Percentiles rank a stretch among this genome's conserved stretches.
Conservation (phyloP, 2,113 vertebrate genomes). For the Gallinago paraguaiae region DNA sequence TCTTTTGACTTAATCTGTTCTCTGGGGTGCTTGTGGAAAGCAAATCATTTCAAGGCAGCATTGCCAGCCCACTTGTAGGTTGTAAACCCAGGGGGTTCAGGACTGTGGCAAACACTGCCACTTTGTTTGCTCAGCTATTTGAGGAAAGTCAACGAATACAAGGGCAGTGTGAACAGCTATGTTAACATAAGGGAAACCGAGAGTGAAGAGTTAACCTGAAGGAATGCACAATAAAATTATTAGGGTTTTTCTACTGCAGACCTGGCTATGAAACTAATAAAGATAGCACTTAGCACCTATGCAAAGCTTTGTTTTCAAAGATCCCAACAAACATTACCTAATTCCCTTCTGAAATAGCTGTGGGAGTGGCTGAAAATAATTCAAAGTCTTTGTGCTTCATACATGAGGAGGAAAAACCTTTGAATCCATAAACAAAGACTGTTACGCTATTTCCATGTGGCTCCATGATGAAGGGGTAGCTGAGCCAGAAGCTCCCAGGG, state of each 20-base stretch:
- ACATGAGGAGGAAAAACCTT: neutral
- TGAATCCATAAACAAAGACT: neutral
- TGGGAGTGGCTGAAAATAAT: neutral
- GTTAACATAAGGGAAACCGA: neutral
- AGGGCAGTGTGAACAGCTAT: neutral
- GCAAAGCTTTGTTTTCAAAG: conserved; percentile 1
- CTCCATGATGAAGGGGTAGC: accelerated
- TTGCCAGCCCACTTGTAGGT: conserved; percentile 1
- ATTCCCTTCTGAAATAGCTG: neutral
- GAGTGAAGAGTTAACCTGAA: neutral
- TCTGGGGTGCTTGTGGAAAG: conserved; percentile 3
- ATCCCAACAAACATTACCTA: neutral
- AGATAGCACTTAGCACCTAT: neutral
- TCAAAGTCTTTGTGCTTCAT: neutral
- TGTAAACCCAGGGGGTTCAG: neutral
- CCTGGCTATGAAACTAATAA: neutral
- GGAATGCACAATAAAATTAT: neutral
- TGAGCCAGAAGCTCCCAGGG: neutral
- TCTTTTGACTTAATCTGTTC: neutral
- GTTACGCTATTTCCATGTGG: neutral
- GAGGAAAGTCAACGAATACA: neutral
- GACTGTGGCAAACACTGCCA: neutral
- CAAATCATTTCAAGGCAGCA: neutral
- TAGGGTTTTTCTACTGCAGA: neutral
- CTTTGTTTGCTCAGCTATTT: conserved; percentile 4